Evolutionary conservation across 2,797 vertebrate genomes (phyloP), one percentile per base, ranked within the genome.

Genomic region (Morus bassanus): DNA sequence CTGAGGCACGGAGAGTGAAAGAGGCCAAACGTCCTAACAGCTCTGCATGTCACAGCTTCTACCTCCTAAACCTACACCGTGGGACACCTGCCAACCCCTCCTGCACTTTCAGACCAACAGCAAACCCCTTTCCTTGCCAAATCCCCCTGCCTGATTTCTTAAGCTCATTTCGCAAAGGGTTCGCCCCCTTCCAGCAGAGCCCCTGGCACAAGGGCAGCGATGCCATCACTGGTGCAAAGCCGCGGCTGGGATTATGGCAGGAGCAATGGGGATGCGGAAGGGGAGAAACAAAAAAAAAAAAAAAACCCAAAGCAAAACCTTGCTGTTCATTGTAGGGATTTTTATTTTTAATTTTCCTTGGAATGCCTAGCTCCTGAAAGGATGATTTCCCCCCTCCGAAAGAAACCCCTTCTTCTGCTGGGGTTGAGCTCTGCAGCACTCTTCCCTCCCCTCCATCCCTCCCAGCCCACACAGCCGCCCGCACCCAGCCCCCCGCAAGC

Each of bases 121-220:
- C 30, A 85, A 75, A 54, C 5, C 39, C 70, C 33, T 60, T 31
- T 37, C 61, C 39, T 11, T 69, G 69, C 50, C 78, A 64, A 18
- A 35, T 23, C 17, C 35, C 48, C 27, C n/a, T 19, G 30, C 56
- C 39, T 22, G 28, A 5, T 35, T 74, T 35, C 31, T 57, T 30
- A 25, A 51, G 73, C 13, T 75, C 50, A 5, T 54, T n/a, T 22
- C 78, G 51, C 35, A 17, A 8, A 39, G 43, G 35, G 23, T 57
- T 87, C 0, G 2, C 13, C 28, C 39, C 5, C 21, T 14, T 43
- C 3, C 11, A n/a, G 31, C 10, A 4, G 24, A 86, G 59, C 8
- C 33, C 75, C 30, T 0, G 0, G 25, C 10, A 6, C 0, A 0
- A 57, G 59, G n/a, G 19, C 24, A 43, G 67, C 0, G 0, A 22